Base-by-base conservation (phyloP, 53 echinoderm and acorn worm genomes). In the Crossaster papposus region DNA sequence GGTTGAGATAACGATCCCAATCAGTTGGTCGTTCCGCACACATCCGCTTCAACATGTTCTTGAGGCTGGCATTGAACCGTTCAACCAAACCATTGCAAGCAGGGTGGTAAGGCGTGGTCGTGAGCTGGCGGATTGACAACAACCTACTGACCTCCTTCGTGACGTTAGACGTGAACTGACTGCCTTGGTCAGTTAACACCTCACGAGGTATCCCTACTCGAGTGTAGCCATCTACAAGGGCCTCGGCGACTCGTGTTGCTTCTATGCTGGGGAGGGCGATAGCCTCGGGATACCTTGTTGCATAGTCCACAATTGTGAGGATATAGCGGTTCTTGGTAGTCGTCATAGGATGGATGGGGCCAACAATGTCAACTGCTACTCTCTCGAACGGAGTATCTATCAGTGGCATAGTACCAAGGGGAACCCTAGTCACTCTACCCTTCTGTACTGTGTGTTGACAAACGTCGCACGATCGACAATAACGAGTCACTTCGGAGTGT, bases 391-490 rank as follows among this genome's bases (percentile, higher is more conserved):
- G 93, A 26, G 51, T 64, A 14, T 89, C 92, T 18, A 89, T 89
- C 9, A 92, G 20, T 30, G 92, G 92, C 64, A 89, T 83, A 2
- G 68, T 32, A 54, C 83, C 89, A 11, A 93, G 78, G 22, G 93
- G 93, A 24, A 90, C 93, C 36, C 82, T 90, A 7, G 51, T 88
- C 30, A 92, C 88, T 36, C 36, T 81, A 34, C 92, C 92, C 55
- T 88, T 86, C 12, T 37, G 88, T 31, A 88, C 37, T 34, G 91
- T 72, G 10, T 83, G 34, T 37, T 90, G 90, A 23, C 90, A 90
- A 4, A 64, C 83, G 51, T 83, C 83, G 38, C 87, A 87, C 6
- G 86, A 87, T 35, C 64, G 44, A 28, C 91, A 80, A 34, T 51
- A 87, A 23, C 86, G 20, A 28, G n/a, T 83, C 10, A 83, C 36